Percentiles rank a stretch among this genome's conserved stretches.
Evolutionary conservation across 2,888 invertebrate species (phyloP).

Genomic region (Vesta saturnalis): DNA sequence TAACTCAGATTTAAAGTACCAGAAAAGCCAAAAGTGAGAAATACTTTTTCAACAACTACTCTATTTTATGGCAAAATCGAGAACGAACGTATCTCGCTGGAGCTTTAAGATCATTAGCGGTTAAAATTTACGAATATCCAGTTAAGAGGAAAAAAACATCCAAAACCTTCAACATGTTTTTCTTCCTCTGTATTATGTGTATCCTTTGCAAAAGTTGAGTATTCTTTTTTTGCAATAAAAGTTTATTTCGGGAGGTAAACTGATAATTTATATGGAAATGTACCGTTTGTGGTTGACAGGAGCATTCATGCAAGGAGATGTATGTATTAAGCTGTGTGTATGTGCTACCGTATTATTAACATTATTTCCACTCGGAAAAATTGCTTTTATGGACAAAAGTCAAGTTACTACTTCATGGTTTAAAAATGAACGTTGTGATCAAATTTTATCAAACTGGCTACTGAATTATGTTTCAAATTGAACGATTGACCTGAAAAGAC

Average conservation of each 20-base stretch:
- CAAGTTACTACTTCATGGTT: conserved; percentile 28
- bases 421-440: conserved; percentile 26
- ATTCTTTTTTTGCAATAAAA: conserved; percentile 39
- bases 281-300: conserved; percentile 50
- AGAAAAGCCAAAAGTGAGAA: conserved; percentile 18
- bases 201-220: conserved; percentile 11
- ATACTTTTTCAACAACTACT: conserved; percentile 12
- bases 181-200: too few relatives aligned
- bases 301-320: conserved; percentile 52
- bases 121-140: conserved; percentile 12
- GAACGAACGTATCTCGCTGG: conserved; percentile 13
- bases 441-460: conserved; percentile 6
- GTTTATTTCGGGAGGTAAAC: conserved; percentile 45
- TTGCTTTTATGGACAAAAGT: conserved; percentile 39
- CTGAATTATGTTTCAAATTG: too few relatives aligned
- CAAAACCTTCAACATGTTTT: neutral
- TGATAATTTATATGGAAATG: conserved; percentile 56
- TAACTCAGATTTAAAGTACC: conserved; percentile 35
- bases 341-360: conserved; percentile 42
- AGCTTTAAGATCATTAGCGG: conserved; percentile 21
- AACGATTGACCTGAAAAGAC: too few relatives aligned
- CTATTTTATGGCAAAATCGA: conserved; percentile 12
- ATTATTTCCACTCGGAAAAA: conserved; percentile 44
- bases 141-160: neutral
- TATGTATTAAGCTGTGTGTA: conserved; percentile 51